Evolutionary conservation across 2,888 invertebrate species (phyloP), one percentile per base, ranked within the genome.

Genomic region (Mallateleia sp.): DNA sequence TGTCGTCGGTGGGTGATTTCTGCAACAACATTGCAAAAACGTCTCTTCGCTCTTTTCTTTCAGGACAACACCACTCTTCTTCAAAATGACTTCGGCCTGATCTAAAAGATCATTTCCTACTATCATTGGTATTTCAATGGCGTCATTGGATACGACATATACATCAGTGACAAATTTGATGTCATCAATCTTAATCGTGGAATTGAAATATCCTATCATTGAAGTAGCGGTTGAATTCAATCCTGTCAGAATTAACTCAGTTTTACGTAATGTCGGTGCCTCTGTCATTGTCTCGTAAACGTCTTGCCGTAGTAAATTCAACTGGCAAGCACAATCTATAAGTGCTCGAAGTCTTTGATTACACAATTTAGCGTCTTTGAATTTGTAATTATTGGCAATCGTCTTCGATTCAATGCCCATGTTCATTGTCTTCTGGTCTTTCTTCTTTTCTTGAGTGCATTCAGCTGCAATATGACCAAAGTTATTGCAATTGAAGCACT

Each of bases 401-500:
- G 24, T 28, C 14, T 32, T 52, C 5, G 38, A 32, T 18, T 56
- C 24, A 18, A 15, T 58, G 45, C 42, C 45, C 28, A 56, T 25
- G 14, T 2, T 38, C 5, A 25, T 20, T 25, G 38, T 50, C 9
- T 42, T 72, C 54, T 56, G 22, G 1, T 52, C 54, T 18, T 24
- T 18, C 15, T n/a, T 25, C 18, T 42, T 47, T 20, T 60, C 14
- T 11, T 58, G 42, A 8, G 50, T 9, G 18, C 84, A 89, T 22
- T 74, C 81, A 9, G 78, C 1, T 4, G 88, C 64, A 9, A 88
- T 75, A 50, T 89, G 88, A 11, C 38, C 38, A 11, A 38, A 38
- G 11, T 38, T 14, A 14, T 38, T 38, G 38, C 38, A 38, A 2
- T 38, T 47, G 58, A 58, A 75, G 58, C 62, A 75, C 47, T 75